These are phyloP conservation scores for Sander vitreus DNA, from an alignment of 2,113 vertebrate genomes.

Conservation along the genomic window DNA sequence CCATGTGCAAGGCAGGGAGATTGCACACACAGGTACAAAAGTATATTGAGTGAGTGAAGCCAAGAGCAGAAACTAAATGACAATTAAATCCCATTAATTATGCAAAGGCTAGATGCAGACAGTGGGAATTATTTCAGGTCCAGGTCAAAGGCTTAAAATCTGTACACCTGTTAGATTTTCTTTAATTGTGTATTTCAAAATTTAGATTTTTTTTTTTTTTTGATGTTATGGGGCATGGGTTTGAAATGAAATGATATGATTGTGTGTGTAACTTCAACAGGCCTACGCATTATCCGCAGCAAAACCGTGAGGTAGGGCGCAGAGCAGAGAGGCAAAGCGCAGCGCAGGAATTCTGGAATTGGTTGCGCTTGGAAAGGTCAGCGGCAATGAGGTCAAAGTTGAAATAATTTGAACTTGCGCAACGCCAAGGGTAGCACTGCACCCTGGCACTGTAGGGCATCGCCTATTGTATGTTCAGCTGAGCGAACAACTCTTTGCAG, in stretches of 20 bases:
- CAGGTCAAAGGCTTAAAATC: slow-evolving; percentile 2
- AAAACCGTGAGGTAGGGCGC: too few relatives aligned
- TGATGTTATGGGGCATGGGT: not conserved
- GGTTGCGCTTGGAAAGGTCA: too few relatives aligned
- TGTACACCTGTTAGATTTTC: not conserved
- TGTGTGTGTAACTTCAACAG: not conserved
- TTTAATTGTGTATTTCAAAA: not conserved
- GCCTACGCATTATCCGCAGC: too few relatives aligned
- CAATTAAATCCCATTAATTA: slow-evolving; percentile 54
- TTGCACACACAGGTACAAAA: slow-evolving; percentile 46
- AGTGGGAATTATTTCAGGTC: slow-evolving; percentile 1
- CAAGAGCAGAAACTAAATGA: slow-evolving; percentile 40
- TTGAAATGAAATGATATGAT: not conserved
- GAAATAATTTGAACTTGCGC: too few relatives aligned
- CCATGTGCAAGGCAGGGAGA: slow-evolving; percentile 47
- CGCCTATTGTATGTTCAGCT: too few relatives aligned
- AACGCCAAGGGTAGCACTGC: too few relatives aligned
- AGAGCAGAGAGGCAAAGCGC: too few relatives aligned
- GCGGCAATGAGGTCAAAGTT: too few relatives aligned
- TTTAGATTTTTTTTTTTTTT: not conserved
- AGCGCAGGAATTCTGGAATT: too few relatives aligned
- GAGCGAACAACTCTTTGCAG: too few relatives aligned
- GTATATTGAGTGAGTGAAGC: slow-evolving; percentile 27
- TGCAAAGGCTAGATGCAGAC: slow-evolving; percentile 25
- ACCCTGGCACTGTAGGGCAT: too few relatives aligned